Evolutionary conservation across 2,888 invertebrate species (phyloP).

Genomic region (Caradrina clavipalpis): DNA sequence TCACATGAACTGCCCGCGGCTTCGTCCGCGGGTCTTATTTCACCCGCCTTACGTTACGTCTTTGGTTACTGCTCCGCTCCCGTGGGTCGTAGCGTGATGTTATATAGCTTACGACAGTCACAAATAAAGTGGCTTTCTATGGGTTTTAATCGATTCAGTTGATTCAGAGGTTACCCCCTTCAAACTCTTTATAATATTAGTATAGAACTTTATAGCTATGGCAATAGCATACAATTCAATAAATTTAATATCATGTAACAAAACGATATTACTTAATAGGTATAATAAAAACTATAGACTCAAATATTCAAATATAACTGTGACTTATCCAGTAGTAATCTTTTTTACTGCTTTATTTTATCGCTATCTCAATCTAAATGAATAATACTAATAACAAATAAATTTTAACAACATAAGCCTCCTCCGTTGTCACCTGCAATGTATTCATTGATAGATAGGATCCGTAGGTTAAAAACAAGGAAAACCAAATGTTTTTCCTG

Average conservation of each 20-base stretch:
- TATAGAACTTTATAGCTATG: neutral
- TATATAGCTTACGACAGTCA: too few relatives aligned
- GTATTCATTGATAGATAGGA: neutral
- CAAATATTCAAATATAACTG: neutral
- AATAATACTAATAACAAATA: neutral
- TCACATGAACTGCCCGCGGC: too few relatives aligned
- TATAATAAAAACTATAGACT: neutral
- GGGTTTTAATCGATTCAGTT: too few relatives aligned
- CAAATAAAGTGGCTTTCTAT: too few relatives aligned
- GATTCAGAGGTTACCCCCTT: too few relatives aligned
- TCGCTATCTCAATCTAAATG: constrained; percentile 4
- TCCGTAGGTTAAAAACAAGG: neutral
- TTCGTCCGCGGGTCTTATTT: too few relatives aligned
- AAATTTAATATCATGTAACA: neutral
- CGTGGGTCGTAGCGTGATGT: too few relatives aligned
- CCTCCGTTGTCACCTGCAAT: neutral
- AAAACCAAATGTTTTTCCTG: constrained; percentile 11
- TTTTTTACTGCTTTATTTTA: neutral
- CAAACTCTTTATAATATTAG: too few relatives aligned
- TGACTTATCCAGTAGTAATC: neutral
- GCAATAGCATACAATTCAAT: neutral
- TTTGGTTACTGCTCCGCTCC: too few relatives aligned
- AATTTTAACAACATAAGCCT: constrained; percentile 1
- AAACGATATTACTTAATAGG: neutral
- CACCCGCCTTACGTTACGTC: too few relatives aligned